phyloP scores from a whole-genome alignment of 2,113 vertebrate genomes.

The Colius striatus region DNA sequence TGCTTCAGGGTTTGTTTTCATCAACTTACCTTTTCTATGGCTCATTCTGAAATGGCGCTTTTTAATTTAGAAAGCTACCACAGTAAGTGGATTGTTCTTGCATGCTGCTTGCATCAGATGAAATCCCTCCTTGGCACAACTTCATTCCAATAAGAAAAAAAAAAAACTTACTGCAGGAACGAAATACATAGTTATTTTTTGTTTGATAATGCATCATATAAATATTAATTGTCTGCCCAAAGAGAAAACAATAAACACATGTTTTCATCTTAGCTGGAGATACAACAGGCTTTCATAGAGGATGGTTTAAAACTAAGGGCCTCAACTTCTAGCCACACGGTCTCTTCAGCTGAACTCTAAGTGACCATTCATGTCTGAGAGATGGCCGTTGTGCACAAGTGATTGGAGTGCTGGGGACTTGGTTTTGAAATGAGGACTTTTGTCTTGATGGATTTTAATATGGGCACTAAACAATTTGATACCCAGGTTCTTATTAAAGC shows the following conservation, averaged over 20 bases:
- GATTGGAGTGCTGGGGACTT: neutral
- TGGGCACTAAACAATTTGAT: neutral
- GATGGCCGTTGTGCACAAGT: neutral
- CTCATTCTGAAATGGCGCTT: neutral
- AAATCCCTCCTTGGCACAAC: slow-evolving; percentile 37
- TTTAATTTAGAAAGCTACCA: neutral
- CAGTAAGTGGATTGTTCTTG: neutral
- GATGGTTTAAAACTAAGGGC: neutral
- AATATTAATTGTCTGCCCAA: slow-evolving; percentile 15
- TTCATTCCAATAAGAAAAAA: slow-evolving; percentile 24
- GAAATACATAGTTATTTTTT: neutral
- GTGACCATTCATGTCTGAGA: neutral
- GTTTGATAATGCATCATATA: neutral
- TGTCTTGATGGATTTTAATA: neutral
- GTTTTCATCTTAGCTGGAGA: slow-evolving; percentile 21
- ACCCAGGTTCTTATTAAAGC: neutral
- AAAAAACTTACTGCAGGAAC: neutral
- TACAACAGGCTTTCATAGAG: neutral
- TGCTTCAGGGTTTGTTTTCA: neutral
- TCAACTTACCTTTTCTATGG: neutral
- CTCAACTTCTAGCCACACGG: neutral
- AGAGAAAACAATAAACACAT: neutral
- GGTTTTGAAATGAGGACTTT: neutral
- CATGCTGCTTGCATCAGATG: slow-evolving; percentile 28
- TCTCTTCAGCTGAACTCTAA: neutral